phyloP scores from a whole-genome alignment of 2,113 vertebrate species.

The Rhipidura dahli region DNA sequence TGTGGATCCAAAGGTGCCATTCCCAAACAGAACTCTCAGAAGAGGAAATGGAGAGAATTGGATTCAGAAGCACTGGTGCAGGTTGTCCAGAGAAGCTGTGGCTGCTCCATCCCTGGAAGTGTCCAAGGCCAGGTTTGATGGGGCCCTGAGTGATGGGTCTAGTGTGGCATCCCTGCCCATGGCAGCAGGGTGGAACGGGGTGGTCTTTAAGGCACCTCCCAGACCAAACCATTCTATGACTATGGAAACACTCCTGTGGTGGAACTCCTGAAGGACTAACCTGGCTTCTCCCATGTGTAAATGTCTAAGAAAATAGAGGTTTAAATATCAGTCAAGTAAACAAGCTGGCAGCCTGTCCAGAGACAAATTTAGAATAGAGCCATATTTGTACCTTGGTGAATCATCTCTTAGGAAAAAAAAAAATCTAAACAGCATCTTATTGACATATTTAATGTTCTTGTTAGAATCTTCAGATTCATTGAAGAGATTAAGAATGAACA shows the following conservation, averaged over 20 bases:
- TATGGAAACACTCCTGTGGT: background rate
- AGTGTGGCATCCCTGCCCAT: background rate
- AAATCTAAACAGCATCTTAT: background rate
- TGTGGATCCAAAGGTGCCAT: background rate
- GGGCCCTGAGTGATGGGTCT: fast-evolving
- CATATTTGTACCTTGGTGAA: background rate
- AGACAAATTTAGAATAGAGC: background rate
- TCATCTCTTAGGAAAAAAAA: background rate
- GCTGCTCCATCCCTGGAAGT: background rate
- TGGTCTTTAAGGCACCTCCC: background rate
- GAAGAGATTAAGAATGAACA: background rate
- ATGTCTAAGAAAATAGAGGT: background rate
- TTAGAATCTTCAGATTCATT: background rate
- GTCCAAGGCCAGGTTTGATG: background rate
- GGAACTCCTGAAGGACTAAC: background rate
- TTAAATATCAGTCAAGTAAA: background rate
- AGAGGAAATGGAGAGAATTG: background rate
- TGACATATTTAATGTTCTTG: background rate
- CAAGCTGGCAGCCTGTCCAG: background rate
- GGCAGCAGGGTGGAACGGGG: background rate
- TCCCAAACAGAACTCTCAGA: background rate
- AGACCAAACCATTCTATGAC: background rate
- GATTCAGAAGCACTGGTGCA: background rate
- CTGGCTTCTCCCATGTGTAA: background rate
- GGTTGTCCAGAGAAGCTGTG: background rate